These are phyloP conservation scores for Sarcoramphus papa DNA, from an alignment of 2,797 vertebrate genomes.

Conservation along the genomic window DNA sequence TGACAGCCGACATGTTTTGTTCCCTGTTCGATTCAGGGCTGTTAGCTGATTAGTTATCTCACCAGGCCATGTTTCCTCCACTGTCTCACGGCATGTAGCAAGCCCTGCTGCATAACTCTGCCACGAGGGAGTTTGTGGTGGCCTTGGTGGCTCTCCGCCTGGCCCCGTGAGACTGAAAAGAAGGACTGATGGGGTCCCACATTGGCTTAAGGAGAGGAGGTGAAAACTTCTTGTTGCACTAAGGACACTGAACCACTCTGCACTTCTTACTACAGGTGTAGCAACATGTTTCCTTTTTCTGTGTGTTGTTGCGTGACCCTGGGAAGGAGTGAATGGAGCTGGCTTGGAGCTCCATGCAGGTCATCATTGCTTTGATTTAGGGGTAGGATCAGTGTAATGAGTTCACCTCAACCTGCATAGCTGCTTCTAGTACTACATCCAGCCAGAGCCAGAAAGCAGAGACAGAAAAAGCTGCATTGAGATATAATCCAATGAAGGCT, in stretches of 20 bases:
- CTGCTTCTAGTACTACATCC: neutral
- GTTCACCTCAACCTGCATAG: neutral
- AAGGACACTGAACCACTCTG: neutral
- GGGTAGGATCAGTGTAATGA: neutral
- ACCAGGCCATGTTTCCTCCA: neutral
- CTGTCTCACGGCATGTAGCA: accelerated
- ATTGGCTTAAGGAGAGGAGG: neutral
- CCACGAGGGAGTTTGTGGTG: neutral
- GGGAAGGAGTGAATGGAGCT: neutral
- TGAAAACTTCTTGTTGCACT: neutral
- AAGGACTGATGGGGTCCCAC: neutral
- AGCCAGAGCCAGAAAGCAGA: neutral
- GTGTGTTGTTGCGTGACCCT: neutral
- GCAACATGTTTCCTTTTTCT: neutral
- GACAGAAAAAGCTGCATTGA: neutral
- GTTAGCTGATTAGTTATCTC: neutral
- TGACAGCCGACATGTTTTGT: neutral
- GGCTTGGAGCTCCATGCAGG: neutral
- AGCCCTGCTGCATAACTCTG: neutral
- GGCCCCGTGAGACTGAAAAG: neutral
- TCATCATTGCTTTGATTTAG: neutral
- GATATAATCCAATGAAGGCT: neutral
- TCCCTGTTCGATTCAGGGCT: neutral
- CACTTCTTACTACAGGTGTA: neutral
- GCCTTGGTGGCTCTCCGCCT: neutral